phyloP scores from a whole-genome alignment of 2,797 vertebrate species.

The Gobionotothen gibberifrons region DNA sequence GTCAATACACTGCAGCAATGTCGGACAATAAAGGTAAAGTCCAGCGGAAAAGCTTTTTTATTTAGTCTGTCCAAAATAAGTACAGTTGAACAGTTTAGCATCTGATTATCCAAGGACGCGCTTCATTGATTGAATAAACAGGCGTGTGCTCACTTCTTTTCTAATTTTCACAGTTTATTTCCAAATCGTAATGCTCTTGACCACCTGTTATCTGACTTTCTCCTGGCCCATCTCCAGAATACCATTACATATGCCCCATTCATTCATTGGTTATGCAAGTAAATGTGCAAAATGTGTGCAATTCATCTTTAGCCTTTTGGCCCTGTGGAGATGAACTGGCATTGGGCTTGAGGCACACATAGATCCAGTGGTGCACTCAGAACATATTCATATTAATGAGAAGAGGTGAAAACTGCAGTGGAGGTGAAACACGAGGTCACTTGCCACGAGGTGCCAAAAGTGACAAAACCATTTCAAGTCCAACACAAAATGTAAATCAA shows the following conservation, averaged over 20 bases:
- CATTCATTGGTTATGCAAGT: conserved; percentile 13
- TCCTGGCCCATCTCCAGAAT: not conserved
- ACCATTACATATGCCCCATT: not conserved
- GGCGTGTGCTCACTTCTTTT: not conserved
- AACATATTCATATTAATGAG: conserved; percentile 45
- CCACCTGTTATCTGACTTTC: not conserved
- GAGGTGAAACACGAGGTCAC: conserved; percentile 20
- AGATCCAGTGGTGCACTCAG: conserved; percentile 10
- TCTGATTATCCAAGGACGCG: not conserved
- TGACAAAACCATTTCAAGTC: conserved; percentile 15
- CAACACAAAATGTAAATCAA: conserved; percentile 23
- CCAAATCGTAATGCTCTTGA: not conserved
- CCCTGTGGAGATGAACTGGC: conserved; percentile 5
- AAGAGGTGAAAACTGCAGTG: conserved; percentile 24
- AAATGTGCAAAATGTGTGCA: conserved; percentile 13
- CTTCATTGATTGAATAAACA: not conserved
- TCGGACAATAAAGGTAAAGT: conserved; percentile 7
- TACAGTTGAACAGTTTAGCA: not conserved
- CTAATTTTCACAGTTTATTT: not conserved
- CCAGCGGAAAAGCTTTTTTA: not conserved
- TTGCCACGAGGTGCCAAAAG: conserved; percentile 29
- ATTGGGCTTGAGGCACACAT: conserved; percentile 7
- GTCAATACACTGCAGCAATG: not conserved
- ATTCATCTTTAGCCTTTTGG: conserved; percentile 27
- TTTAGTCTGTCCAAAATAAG: not conserved